Conservation (phyloP, 2,113 vertebrate genomes). For the Paracyprichromis sp. region DNA sequence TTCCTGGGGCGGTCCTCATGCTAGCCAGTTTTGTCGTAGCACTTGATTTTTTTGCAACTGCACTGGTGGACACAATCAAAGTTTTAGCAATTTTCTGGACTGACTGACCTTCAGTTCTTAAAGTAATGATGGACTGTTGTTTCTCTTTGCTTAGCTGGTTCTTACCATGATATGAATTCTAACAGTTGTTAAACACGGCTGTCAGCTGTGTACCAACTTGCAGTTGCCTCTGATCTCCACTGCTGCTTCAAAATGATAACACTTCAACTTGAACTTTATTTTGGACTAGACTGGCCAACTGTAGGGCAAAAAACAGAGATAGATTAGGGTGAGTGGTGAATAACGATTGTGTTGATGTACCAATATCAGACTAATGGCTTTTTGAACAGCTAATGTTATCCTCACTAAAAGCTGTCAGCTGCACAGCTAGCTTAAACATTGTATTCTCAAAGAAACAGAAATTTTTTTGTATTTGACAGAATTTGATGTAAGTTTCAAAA, state of each 20-base stretch:
- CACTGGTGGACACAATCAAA: background rate
- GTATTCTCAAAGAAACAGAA: background rate
- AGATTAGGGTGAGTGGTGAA: background rate
- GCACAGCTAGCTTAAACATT: background rate
- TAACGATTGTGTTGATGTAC: background rate
- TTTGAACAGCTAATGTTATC: background rate
- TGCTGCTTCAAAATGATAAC: background rate
- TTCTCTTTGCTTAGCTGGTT: background rate
- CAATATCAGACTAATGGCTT: background rate
- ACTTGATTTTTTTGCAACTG: background rate
- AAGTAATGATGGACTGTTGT: background rate
- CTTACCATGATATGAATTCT: background rate
- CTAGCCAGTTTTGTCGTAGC: background rate
- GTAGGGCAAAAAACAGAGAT: accelerated
- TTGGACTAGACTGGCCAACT: background rate
- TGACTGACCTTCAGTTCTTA: background rate
- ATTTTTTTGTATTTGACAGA: background rate
- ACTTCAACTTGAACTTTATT: background rate
- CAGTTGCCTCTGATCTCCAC: background rate
- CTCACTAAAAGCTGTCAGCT: background rate
- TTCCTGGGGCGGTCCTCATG: background rate
- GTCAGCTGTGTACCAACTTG: background rate
- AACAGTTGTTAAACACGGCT: background rate
- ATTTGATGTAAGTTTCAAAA: background rate
- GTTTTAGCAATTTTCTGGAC: background rate